Evolutionary conservation across 2,888 invertebrate genomes (phyloP).

Genomic region (Drosophila percnosoma): DNA sequence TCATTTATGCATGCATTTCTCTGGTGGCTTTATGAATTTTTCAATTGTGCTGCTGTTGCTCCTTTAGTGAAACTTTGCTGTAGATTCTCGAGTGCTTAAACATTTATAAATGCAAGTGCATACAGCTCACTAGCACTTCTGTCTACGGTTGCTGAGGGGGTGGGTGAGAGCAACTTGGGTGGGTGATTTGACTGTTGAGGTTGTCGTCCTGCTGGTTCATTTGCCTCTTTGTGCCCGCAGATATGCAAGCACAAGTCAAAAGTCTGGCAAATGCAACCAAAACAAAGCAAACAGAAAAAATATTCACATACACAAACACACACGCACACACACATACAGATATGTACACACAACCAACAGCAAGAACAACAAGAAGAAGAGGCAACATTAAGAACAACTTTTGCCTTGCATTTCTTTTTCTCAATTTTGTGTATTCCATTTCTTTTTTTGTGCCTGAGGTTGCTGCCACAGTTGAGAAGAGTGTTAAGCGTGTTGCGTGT

Average conservation of each 20-base stretch:
- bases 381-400: constrained; percentile 53
- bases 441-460: constrained; percentile 31
- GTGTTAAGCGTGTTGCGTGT: too few species aligned
- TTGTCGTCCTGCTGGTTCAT: constrained; percentile 71
- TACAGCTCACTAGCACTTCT: constrained; percentile 62
- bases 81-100: constrained; percentile 66
- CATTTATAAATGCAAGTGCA: constrained; percentile 77
- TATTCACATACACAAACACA: constrained; percentile 5
- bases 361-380: constrained; percentile 11
- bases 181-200: constrained; percentile 53
- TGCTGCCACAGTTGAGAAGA: constrained; percentile 1
- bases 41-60: constrained; percentile 66
- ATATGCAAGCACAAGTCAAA: constrained; percentile 62
- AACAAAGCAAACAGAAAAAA: constrained; percentile 59
- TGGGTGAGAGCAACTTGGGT: not conserved
- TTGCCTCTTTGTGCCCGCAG: constrained; percentile 44
- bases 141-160: not conserved
- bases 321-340: constrained; percentile 1
- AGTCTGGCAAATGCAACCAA: constrained; percentile 68
- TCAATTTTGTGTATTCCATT: constrained; percentile 25
- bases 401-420: constrained; percentile 38
- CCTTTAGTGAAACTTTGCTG: constrained; percentile 44
- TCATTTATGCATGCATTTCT: constrained; percentile 53
- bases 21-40: constrained; percentile 71
- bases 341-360: not conserved